Base-by-base conservation (phyloP, 2,113 vertebrate species). In the Oriolus oriolus region DNA sequence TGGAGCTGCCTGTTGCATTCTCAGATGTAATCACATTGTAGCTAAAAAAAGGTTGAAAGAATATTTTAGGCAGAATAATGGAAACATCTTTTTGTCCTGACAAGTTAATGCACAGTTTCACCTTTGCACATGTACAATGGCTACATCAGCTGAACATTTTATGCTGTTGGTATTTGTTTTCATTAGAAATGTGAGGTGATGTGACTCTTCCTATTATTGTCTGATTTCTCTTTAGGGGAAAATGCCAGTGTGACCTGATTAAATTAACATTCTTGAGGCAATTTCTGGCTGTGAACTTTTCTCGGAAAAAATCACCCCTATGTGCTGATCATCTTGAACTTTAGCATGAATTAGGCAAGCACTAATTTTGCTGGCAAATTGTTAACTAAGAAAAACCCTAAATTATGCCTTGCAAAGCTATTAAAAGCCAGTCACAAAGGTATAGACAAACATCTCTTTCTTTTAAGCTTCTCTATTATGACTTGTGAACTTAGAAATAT, bases 241-340 rank as follows among this genome's bases (percentile, higher is more conserved):
- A 71, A 94, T 71, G 89, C 84, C 95, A 96, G 33, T 21, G 39
- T 95, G 95, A 92, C 41, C 87, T 95, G 73, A 97, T 95, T 93
- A 75, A 95, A 96, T 95, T 96, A 96, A 81, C 37, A 45, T 68
- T 89, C 86, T 71, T 41, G 44, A 90, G 89, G 93, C 89, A 64
- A 30, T 82, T 78, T 94, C 52, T 75, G 77, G 33, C 91, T 78
- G 63, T 80, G 93, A 92, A 94, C 68, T 89, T 95, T 93, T 75
- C 59, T 78, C 52, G 64, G 52, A 65, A 87, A 85, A 87, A 91
- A 41, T 84, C 73, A 47, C 41, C 47, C 33, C 1, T 22, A 13
- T 10, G 4, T 56, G n/a, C 56, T 63, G 49, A 95, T 90, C n/a
- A 81, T 92, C 64, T 84, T 84, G 84, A 89, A 78, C 60, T 90